phyloP scores from a whole-genome alignment of 2,113 vertebrate species.

The Tragelaphus strepsiceros region DNA sequence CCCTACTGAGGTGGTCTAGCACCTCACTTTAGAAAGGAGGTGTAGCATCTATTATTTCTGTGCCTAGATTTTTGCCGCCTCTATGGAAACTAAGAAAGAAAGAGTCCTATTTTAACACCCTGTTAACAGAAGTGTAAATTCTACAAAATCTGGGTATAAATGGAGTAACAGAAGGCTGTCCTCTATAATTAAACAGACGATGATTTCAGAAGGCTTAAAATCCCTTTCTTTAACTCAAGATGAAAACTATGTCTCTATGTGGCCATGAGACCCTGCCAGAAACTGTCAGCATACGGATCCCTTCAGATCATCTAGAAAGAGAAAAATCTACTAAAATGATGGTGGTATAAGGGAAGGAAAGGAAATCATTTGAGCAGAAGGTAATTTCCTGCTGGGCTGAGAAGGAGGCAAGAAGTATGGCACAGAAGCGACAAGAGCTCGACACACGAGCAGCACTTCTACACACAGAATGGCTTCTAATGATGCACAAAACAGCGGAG shows the following conservation, averaged over 20 bases:
- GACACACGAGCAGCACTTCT: neutral
- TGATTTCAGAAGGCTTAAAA: slow-evolving; percentile 5
- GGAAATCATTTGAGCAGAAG: slow-evolving; percentile 2
- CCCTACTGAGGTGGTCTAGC: neutral
- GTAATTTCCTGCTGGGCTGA: slow-evolving; percentile 34
- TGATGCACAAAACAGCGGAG: neutral
- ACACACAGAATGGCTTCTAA: neutral
- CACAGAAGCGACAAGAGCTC: neutral
- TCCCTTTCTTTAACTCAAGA: slow-evolving; percentile 18
- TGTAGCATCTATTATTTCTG: neutral
- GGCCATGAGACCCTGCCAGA: neutral
- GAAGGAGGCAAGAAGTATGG: neutral
- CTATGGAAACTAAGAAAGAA: slow-evolving; percentile 31
- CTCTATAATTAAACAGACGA: slow-evolving; percentile 42
- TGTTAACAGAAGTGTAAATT: slow-evolving; percentile 34
- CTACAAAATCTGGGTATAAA: slow-evolving; percentile 34
- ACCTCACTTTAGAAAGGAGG: slow-evolving; percentile 29
- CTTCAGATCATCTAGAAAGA: neutral
- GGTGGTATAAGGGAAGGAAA: neutral
- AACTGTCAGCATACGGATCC: neutral
- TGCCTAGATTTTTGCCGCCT: neutral
- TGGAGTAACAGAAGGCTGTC: slow-evolving; percentile 41
- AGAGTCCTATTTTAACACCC: slow-evolving; percentile 32
- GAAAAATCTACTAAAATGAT: slow-evolving; percentile 21
- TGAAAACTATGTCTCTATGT: slow-evolving; percentile 1